phyloP scores from a whole-genome alignment of 2,888 invertebrate genomes.

The Gortyna flavago region DNA sequence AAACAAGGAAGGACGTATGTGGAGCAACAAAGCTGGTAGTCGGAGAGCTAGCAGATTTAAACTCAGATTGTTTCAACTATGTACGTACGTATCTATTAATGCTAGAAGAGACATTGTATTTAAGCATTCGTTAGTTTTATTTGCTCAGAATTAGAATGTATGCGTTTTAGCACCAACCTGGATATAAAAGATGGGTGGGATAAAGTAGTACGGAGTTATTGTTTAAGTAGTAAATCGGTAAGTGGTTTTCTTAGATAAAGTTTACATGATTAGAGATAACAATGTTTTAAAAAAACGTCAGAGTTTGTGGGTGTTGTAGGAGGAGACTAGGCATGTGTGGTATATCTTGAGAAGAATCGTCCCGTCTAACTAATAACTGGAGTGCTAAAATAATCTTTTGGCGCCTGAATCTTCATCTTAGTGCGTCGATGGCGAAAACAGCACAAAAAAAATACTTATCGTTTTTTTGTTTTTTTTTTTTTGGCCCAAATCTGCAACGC shows the following conservation, averaged over 20 bases:
- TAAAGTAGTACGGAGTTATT: neutral
- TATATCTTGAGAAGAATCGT: neutral
- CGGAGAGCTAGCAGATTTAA: constrained; percentile 44
- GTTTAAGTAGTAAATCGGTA: neutral
- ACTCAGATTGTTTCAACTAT: constrained; percentile 48
- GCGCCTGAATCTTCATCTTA: no score
- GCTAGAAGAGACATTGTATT: constrained; percentile 49
- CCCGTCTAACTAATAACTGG: neutral
- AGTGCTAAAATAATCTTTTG: no score
- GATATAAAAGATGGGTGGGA: constrained; percentile 5
- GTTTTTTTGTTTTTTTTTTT: no score
- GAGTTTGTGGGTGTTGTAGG: neutral
- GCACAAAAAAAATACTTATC: no score
- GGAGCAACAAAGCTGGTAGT: constrained; percentile 32
- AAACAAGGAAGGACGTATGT: constrained; percentile 54
- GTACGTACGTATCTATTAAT: constrained; percentile 5
- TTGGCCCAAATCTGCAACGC: no score
- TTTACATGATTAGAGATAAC: neutral
- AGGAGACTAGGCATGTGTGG: neutral
- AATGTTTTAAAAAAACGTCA: neutral
- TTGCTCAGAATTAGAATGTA: neutral
- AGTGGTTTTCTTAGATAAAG: neutral
- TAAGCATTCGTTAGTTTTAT: constrained; percentile 29
- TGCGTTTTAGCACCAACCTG: constrained; percentile 18
- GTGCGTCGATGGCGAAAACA: no score